Base-by-base conservation (phyloP, 2,797 vertebrate species). In the Molothrus aeneus region DNA sequence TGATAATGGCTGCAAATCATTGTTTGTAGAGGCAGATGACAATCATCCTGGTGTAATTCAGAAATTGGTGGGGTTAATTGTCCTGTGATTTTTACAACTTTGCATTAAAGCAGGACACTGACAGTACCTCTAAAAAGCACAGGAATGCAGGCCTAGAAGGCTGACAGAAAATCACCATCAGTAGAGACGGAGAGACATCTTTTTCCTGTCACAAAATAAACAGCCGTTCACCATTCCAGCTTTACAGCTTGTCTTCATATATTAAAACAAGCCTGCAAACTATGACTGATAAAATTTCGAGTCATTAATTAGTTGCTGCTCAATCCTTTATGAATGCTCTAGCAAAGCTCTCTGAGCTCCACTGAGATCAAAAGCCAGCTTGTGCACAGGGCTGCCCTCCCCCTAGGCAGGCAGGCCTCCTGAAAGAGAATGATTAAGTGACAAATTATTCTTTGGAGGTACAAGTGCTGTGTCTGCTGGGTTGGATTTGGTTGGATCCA, bases 231-330 rank as follows among this genome's bases (percentile, higher is more conserved):
- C 32, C 29, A 22, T 53, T 86, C 36, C 47, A 45, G 28, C 7
- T 80, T 69, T 69, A 77, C 60, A 65, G 47, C 38, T 83, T 72
- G 54, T 86, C 84, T 78, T 92, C 61, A 18, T 64, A 18, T 43
- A 80, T 64, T 80, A 74, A 91, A 89, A 80, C n/a, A 75, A 80
- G 43, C 43, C 54, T 78, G 45, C 64, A 82, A 88, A 72, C 32
- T 75, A 70, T 25, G 54, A 74, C 28, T 9, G 64, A 87, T 86
- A 88, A 8, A 88, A 87, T 80, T 92, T 74, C 3, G 9, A 80
- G 79, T 63, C 43, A 91, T 74, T 93, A 91, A 80, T 83, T 92
- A 91, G 69, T 59, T 86, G 61, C 61, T 92, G 54, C 61, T 85
- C 53, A 86, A 19, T 86, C 65, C 68, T 65, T 89, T 74, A 65